Conservation (phyloP, 2,113 vertebrate genomes). For the Siniperca knerii region DNA sequence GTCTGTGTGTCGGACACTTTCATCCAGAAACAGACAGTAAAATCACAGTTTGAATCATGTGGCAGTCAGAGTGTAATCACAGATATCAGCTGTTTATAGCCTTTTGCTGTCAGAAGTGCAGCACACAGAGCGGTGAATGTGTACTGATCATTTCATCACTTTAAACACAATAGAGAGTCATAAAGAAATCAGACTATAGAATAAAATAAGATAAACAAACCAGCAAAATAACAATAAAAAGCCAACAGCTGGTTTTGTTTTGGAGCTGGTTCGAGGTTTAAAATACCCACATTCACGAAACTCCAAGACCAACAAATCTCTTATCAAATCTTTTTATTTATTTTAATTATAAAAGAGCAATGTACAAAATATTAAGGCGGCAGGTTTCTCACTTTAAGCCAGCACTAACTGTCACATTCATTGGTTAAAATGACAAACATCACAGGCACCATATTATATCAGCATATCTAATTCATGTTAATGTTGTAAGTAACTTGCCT, state of each 20-base stretch:
- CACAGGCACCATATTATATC: too few species aligned
- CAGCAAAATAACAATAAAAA: not conserved
- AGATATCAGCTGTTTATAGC: conserved; percentile 22
- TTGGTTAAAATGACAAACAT: too few species aligned
- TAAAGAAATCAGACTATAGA: too few species aligned
- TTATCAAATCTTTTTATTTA: too few species aligned
- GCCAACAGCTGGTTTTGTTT: not conserved
- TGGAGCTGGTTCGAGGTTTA: not conserved
- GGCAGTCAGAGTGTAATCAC: conserved; percentile 18
- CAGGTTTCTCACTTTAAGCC: too few species aligned
- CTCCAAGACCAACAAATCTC: too few species aligned
- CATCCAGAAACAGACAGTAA: conserved; percentile 10
- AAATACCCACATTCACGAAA: too few species aligned
- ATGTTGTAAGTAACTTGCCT: too few species aligned
- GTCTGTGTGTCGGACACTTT: not conserved
- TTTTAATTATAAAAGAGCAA: too few species aligned
- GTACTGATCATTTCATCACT: not conserved
- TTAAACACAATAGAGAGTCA: not conserved
- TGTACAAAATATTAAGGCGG: too few species aligned
- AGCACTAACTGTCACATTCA: too few species aligned
- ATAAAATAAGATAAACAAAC: not conserved
- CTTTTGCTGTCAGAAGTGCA: not conserved
- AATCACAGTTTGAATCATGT: conserved; percentile 18
- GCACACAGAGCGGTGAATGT: not conserved
- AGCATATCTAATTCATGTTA: too few species aligned